Percentiles rank a stretch among this genome's conserved stretches.
These are phyloP conservation scores for Steatocranus sp. DNA, from an alignment of 2,797 vertebrate species.

Conservation along the genomic window DNA sequence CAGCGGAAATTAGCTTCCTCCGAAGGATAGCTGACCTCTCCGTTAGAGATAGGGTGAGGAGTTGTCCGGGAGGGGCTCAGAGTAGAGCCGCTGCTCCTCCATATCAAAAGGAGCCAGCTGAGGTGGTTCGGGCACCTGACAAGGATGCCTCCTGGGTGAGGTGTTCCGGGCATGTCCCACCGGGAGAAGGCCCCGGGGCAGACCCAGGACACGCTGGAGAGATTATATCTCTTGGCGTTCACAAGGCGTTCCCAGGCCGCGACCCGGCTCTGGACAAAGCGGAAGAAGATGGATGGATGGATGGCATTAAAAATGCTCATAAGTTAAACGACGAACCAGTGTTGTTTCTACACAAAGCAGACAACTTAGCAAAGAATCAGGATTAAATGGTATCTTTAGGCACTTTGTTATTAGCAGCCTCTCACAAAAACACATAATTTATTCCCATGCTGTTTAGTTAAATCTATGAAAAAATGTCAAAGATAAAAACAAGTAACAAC, in stretches of 20 bases:
- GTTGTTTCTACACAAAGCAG: not conserved
- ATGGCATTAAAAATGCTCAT: not conserved
- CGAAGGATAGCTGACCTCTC: not conserved
- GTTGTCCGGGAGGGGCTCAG: not conserved
- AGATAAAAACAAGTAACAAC: not conserved
- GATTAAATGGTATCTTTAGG: not conserved
- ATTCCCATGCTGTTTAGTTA: not conserved
- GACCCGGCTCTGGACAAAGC: not conserved
- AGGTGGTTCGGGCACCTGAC: not conserved
- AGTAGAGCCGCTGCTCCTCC: not conserved
- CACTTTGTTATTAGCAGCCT: not conserved
- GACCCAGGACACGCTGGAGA: not conserved
- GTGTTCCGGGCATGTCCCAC: not conserved
- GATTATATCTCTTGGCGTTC: not conserved
- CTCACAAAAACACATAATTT: not conserved
- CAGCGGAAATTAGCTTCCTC: not conserved
- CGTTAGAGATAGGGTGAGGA: not conserved
- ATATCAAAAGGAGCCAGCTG: not conserved
- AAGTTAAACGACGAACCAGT: not conserved
- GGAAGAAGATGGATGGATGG: not conserved
- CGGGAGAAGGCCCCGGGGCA: not conserved
- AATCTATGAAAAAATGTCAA: not conserved
- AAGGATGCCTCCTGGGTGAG: not conserved
- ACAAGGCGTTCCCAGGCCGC: not conserved
- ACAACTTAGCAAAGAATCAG: not conserved